Evolutionary conservation across 2,888 invertebrate genomes (phyloP), one percentile per base, ranked within the genome.

Genomic region (Amphipyra tragopoginis): DNA sequence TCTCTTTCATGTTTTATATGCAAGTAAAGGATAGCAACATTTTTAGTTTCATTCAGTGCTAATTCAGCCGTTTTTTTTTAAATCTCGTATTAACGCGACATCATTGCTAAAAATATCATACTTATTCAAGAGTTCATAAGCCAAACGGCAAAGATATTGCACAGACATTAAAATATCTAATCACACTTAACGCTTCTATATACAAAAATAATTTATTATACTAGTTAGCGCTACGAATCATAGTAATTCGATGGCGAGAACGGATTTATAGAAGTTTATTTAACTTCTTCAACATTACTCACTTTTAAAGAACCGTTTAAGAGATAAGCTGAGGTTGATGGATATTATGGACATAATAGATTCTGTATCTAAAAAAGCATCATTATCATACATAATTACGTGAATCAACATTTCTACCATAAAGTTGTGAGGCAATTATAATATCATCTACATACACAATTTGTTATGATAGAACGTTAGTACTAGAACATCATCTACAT

Each of bases 141-240:
- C 50, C 52, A 21, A 45, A 49, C 39, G 60, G 47, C 61, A 61
- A 49, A 50, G 42, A 57, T 75, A 77, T 74, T 78, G 77, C 73
- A 72, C 66, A 53, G 14, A 59, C 29, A 60, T 48, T 48, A 39
- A 33, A 54, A 38, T 39, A 57, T 40, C 15, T 43, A 59, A 72
- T 38, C 33, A 64, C 42, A 63, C 55, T 45, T 50, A 52, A 51
- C 9, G 13, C 15, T 11, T 50, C 15, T 61, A 77, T 72, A 51
- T 75, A 75, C 60, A 78, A 77, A 75, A 75, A 73, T 77, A 77
- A 70, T 67, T 67, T 73, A 64, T 59, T 70, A 70, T 56, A 36
- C 47, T 60, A 58, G 9, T 50, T 58, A 58, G 54, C 52, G 42
- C 10, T 43, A 59, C 49, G 45, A 67, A 53, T 51, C 7, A 11